Conservation (phyloP, 2,797 vertebrate species). For the Scarus forsteni region DNA sequence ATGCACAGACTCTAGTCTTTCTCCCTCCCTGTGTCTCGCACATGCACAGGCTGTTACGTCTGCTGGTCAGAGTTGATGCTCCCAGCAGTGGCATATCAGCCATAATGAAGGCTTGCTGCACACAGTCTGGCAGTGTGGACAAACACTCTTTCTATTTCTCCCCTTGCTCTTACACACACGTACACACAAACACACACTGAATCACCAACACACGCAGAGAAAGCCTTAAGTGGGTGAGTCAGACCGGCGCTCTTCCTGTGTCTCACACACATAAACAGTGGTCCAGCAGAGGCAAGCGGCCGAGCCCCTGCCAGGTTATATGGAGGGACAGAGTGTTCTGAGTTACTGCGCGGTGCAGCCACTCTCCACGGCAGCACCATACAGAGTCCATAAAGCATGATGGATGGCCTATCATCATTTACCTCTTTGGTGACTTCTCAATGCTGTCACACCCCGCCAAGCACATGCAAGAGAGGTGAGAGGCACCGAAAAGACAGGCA, state of each 20-base stretch:
- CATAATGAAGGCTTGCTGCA: conserved; percentile 72
- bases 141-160: conserved; percentile 48
- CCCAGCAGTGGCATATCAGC: conserved; percentile 65
- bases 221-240: conserved; percentile 68
- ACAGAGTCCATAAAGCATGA: conserved; percentile 84
- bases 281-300: conserved; percentile 58
- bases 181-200: conserved; percentile 2
- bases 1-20: no score
- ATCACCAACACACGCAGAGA: conserved; percentile 44
- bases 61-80: conserved; percentile 62
- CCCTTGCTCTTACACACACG: conserved; percentile 4
- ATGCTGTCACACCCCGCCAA: conserved; percentile 79
- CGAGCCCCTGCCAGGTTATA: conserved; percentile 73
- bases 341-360: conserved; percentile 80
- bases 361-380: conserved; percentile 78
- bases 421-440: conserved; percentile 85
- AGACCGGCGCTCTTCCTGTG: conserved; percentile 54
- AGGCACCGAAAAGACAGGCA: conserved; percentile 68
- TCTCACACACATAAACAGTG: conserved; percentile 65
- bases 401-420: conserved; percentile 84
- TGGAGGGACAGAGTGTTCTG: conserved; percentile 80
- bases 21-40: no score
- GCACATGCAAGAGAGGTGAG: conserved; percentile 77
- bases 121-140: conserved; percentile 72
- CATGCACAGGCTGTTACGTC: conserved; percentile 31